A percentile compares a stretch with the other conserved stretches of the same genome.
Evolutionary conservation across 1,140 invertebrate species (phyloP).

Genomic region (Drosophila pachea): DNA sequence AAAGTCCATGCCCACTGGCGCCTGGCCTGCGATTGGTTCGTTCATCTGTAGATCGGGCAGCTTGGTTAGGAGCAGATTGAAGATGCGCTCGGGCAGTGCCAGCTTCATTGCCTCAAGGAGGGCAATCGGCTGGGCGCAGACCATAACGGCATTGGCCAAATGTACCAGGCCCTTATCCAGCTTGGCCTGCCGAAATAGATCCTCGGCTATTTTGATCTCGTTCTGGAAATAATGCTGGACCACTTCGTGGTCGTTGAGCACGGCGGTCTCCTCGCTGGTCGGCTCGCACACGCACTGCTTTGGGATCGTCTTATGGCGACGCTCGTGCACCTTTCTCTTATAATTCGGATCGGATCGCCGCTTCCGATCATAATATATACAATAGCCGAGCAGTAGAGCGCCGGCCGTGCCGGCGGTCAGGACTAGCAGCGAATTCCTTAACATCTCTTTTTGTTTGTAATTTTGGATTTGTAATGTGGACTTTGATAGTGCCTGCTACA

Average conservation of each 20-base stretch:
- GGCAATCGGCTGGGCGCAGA: conserved; percentile 27
- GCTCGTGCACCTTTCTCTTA: conserved; percentile 23
- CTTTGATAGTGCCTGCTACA: too few species aligned
- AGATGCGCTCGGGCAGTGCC: conserved; percentile 25
- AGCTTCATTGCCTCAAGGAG: conserved; percentile 23
- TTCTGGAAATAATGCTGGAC: conserved; percentile 37
- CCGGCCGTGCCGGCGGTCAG: conserved; percentile 19
- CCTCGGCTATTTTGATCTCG: conserved; percentile 27
- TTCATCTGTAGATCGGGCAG: conserved; percentile 8
- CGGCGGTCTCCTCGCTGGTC: neutral
- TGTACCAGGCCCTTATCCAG: conserved; percentile 32
- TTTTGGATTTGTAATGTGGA: conserved; percentile 3
- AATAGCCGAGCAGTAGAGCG: conserved; percentile 18
- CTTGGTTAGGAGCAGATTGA: conserved; percentile 16
- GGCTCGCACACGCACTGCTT: neutral
- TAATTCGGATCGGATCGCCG: conserved; percentile 31
- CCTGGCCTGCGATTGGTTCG: neutral
- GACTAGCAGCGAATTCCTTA: conserved; percentile 3
- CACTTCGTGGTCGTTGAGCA: conserved; percentile 13
- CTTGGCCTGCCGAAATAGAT: conserved; percentile 14
- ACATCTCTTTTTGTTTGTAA: conserved; percentile 14
- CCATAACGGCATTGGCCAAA: conserved; percentile 36
- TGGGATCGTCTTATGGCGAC: conserved; percentile 19
- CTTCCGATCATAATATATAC: conserved; percentile 33
- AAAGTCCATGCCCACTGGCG: too few species aligned